Percentiles rank a stretch among this genome's conserved stretches.
Conservation (phyloP, 53 echinoderm and acorn worm species). For the Paracentrotus lividus region DNA sequence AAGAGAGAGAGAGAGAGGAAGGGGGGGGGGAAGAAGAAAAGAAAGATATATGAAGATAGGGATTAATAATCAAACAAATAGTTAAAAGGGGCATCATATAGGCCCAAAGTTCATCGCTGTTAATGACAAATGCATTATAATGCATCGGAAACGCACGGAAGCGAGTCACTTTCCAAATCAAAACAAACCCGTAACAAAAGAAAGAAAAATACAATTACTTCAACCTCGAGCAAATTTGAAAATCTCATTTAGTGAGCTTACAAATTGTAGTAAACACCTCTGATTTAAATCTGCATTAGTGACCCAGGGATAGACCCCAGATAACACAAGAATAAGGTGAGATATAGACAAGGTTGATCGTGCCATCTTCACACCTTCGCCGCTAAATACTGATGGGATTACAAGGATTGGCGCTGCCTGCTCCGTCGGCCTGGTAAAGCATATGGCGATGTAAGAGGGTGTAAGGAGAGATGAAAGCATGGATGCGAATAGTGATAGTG, state of each 20-base stretch:
- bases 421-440: neutral
- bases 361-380: constrained; percentile 13
- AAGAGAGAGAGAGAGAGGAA: neutral
- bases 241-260: neutral
- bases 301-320: neutral
- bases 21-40: too few relatives aligned
- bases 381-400: constrained; percentile 31
- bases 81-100: neutral
- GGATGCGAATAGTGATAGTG: neutral
- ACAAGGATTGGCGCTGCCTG: neutral
- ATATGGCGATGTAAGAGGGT: neutral
- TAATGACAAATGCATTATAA: neutral
- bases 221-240: neutral
- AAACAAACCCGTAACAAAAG: constrained; percentile 43
- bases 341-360: neutral
- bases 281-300: neutral
- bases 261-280: constrained; percentile 7
- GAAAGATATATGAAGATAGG: neutral
- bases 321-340: constrained; percentile 2
- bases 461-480: neutral
- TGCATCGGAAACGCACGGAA: constrained; percentile 21
- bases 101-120: neutral
- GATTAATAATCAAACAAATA: neutral
- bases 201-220: neutral
- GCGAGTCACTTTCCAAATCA: neutral